These are phyloP conservation scores for Pseudanteris insignis DNA, from an alignment of 2,888 invertebrate species.

Conservation along the genomic window DNA sequence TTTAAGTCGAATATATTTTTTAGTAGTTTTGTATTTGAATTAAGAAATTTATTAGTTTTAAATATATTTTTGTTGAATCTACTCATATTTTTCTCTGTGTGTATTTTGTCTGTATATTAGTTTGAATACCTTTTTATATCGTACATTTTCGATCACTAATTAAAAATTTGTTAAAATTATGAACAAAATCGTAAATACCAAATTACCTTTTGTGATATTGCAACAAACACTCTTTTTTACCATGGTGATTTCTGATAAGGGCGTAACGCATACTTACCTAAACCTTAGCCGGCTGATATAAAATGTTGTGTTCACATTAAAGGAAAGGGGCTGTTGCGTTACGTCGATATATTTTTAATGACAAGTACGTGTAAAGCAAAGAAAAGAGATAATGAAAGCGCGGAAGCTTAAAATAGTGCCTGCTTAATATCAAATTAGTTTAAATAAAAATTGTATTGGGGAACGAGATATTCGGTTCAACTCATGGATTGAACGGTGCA, in stretches of 20 bases:
- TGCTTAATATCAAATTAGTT: slow-evolving; percentile 55
- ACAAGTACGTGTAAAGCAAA: slow-evolving; percentile 18
- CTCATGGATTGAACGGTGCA: slow-evolving; percentile 41
- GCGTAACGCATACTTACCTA: not conserved
- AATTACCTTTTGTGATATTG: slow-evolving; percentile 7
- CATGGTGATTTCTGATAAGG: slow-evolving; percentile 1
- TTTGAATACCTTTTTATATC: no score
- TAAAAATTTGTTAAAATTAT: no score
- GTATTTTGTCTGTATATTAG: no score
- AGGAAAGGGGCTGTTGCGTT: slow-evolving; percentile 2
- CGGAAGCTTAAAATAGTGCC: slow-evolving; percentile 66
- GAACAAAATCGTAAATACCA: slow-evolving; percentile 2
- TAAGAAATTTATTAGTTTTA: no score
- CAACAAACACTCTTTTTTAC: slow-evolving; percentile 6
- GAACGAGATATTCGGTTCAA: slow-evolving; percentile 35
- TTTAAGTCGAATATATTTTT: no score
- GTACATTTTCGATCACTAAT: no score
- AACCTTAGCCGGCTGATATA: slow-evolving; percentile 2
- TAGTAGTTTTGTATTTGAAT: no score
- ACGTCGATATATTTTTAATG: slow-evolving; percentile 14
- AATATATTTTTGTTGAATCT: no score
- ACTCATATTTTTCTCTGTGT: no score
- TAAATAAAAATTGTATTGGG: slow-evolving; percentile 42
- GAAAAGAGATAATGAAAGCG: slow-evolving; percentile 41
- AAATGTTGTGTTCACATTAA: slow-evolving; percentile 8